Base-by-base conservation (phyloP, 2,113 vertebrate genomes). In the Helogale parvula region DNA sequence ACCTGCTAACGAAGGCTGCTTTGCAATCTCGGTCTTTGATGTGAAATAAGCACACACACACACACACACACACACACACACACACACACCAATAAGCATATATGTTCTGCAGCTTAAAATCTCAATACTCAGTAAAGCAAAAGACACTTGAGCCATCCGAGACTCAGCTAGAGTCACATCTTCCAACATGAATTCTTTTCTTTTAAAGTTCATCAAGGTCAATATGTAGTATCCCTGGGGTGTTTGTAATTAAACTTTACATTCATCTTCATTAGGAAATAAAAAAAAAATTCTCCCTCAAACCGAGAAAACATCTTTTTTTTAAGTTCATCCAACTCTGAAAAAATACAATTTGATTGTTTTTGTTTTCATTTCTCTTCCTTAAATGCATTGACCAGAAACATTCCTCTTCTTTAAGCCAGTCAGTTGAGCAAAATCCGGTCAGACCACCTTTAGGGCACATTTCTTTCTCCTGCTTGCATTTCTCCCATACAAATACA, bases 291-390 rank as follows among this genome's bases (percentile, higher is more conserved):
- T 9, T 38, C n/a, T 41, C 41, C 93, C 41, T 85, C 35, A 57
- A 45, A 79, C 33, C 72, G 38, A 95, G 84, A 74, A 79, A 91
- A 77, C 15, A 82, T 23, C 60, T 88, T 66, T 38, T 57, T 47
- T 91, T 66, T 45, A 57, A 79, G 72, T 65, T 90, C 7, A 84
- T 50, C 19, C 90, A 80, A 83, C 79, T 17, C 72, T 12, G 7
- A 84, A 84, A 94, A 87, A 79, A 66, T 66, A 35, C 38, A 25
- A 8, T 38, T 16, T 47, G 15, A 47, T 81, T 54, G 33, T 41
- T 81, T 92, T 52, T n/a, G 35, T 68, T 85, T 80, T 91, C 86
- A 33, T 69, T 94, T 54, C 33, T 81, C 90, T 83, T 93, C 82
- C 69, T 31, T 45, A 35, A 69, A 41, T 45, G 38, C 7, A 19